Percentiles rank a stretch among this genome's conserved stretches.
phyloP scores from a whole-genome alignment of 2,888 invertebrate species.

The Zeuzera pyrina region DNA sequence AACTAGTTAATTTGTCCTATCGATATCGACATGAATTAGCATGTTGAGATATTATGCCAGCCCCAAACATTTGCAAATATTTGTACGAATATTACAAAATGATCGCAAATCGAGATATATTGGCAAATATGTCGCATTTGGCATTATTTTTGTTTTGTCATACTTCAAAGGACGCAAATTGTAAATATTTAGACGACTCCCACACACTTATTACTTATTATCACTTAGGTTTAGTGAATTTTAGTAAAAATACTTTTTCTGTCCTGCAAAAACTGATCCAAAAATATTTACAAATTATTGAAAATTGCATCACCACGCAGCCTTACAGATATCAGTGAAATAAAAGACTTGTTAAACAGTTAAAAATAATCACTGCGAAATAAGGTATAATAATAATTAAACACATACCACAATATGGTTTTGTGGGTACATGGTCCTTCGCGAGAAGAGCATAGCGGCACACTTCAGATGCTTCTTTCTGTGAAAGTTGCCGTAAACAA shows the following conservation, averaged over 20 bases:
- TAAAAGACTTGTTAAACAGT: not conserved
- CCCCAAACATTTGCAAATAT: not conserved
- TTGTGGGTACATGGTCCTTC: slow-evolving; percentile 48
- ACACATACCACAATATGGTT: slow-evolving; percentile 55
- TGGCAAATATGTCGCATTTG: no score
- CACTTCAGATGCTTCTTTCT: slow-evolving; percentile 96
- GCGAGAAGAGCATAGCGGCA: slow-evolving; percentile 88
- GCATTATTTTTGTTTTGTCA: no score
- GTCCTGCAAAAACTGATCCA: no score
- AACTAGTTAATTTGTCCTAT: not conserved
- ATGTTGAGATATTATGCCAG: not conserved
- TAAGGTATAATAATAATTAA: not conserved
- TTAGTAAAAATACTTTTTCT: no score
- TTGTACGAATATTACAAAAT: not conserved
- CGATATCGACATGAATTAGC: not conserved
- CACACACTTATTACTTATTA: no score
- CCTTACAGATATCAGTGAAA: no score
- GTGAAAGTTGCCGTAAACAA: slow-evolving; percentile 94
- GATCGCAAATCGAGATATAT: not conserved
- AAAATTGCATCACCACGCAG: no score
- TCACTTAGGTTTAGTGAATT: no score
- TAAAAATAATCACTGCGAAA: not conserved
- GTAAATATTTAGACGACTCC: no score
- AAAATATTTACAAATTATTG: no score
- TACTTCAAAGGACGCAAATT: no score